Evolutionary conservation across 2,888 invertebrate genomes (phyloP).

Genomic region (Autographa pulchrina): DNA sequence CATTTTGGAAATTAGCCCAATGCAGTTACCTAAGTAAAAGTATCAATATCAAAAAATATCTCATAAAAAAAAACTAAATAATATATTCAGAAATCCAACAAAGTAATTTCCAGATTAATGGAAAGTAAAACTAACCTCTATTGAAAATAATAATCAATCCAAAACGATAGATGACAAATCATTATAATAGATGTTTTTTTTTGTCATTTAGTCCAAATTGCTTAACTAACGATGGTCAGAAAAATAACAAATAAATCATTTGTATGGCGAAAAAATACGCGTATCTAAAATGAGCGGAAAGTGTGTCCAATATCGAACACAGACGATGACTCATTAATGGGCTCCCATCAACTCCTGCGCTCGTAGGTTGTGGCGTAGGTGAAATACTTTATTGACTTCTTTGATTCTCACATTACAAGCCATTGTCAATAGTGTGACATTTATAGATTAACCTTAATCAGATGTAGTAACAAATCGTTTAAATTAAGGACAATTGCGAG

Average conservation of each 20-base stretch:
- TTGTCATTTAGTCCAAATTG: no score
- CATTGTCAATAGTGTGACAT: conserved; percentile 16
- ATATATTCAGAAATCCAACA: no score
- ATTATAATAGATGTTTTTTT: no score
- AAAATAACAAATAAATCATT: no score
- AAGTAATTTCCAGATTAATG: no score
- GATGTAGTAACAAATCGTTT: not conserved
- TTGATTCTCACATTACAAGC: conserved; percentile 3
- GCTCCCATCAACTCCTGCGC: not conserved
- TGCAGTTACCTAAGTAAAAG: no score
- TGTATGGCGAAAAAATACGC: not conserved
- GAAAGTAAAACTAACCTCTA: no score
- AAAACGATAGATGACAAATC: no score
- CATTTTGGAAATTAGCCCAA: not conserved
- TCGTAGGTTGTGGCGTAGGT: conserved; percentile 32
- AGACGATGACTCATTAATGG: conserved; percentile 2
- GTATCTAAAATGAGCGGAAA: not conserved
- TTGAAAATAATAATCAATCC: no score
- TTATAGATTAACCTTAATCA: conserved; percentile 5
- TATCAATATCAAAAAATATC: no score
- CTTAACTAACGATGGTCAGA: no score
- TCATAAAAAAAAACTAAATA: no score
- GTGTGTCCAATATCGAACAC: not conserved
- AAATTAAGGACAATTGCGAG: conserved; percentile 5
- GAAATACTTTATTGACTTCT: conserved; percentile 9